Percentiles rank a stretch among this genome's conserved stretches.
These are phyloP conservation scores for Pogoniulus pusillus DNA, from an alignment of 2,797 vertebrate genomes.

Conservation along the genomic window DNA sequence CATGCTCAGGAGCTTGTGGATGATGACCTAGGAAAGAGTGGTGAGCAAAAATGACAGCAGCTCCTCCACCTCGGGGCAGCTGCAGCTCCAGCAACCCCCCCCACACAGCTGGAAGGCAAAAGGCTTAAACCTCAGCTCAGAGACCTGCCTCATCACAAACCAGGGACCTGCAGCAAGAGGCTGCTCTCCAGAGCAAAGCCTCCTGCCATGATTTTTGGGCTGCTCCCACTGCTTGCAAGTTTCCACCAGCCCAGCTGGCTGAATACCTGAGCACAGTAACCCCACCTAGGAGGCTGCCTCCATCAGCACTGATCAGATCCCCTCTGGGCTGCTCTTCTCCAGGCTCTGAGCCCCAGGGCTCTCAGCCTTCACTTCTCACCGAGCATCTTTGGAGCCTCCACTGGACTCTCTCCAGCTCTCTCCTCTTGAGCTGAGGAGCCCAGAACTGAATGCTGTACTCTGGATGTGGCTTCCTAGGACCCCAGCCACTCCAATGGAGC, in stretches of 20 bases:
- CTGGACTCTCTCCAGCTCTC: too few relatives aligned
- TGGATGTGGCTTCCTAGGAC: neutral
- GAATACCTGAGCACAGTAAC: neutral
- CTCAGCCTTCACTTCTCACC: too few relatives aligned
- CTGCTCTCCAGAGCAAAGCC: neutral
- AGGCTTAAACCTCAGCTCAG: neutral
- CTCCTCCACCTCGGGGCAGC: neutral
- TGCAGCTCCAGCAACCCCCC: neutral
- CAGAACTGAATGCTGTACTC: too few relatives aligned
- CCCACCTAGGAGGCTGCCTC: neutral
- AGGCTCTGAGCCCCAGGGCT: too few relatives aligned
- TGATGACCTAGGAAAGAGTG: constrained; percentile 79
- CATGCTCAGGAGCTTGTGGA: constrained; percentile 93
- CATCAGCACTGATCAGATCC: neutral
- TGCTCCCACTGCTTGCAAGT: neutral
- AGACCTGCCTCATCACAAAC: neutral
- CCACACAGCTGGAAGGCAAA: neutral
- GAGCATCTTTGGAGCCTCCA: too few relatives aligned
- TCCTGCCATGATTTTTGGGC: fast-evolving
- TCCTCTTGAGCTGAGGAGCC: too few relatives aligned
- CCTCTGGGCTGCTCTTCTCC: too few relatives aligned
- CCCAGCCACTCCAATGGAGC: neutral
- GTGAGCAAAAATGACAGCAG: neutral
- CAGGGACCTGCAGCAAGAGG: neutral
- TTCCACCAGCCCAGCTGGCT: neutral